Conservation (phyloP, 2,888 invertebrate species). For the Aplocera efformata region DNA sequence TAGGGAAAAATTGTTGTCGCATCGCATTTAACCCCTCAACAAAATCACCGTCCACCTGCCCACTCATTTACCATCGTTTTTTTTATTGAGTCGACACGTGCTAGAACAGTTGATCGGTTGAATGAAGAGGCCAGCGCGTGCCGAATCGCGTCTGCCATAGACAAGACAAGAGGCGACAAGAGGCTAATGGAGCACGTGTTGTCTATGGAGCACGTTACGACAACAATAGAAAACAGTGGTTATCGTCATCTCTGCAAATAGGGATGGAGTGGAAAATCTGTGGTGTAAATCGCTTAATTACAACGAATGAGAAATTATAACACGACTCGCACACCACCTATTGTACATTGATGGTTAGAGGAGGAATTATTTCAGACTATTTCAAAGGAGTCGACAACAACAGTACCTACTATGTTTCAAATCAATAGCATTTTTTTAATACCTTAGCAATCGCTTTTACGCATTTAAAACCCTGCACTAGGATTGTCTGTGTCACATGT, state of each 20-base stretch:
- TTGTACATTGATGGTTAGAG: no score
- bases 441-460: no score
- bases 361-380: no score
- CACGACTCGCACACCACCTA: no score
- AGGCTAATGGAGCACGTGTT: slow-evolving; percentile 60
- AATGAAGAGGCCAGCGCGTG: slow-evolving; percentile 43
- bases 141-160: slow-evolving; percentile 48
- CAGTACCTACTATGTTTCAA: no score
- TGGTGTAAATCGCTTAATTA: slow-evolving; percentile 6
- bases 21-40: not conserved
- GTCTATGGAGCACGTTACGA: slow-evolving; percentile 22
- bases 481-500: no score
- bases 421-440: no score
- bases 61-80: slow-evolving; percentile 16
- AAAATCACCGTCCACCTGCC: slow-evolving; percentile 19
- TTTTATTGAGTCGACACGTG: slow-evolving; percentile 27
- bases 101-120: slow-evolving; percentile 25
- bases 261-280: slow-evolving; percentile 4
- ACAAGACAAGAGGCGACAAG: slow-evolving; percentile 36
- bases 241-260: slow-evolving; percentile 23
- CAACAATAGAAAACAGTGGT: slow-evolving; percentile 27
- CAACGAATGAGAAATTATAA: no score
- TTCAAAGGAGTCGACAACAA: no score
- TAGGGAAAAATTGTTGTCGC: no score
- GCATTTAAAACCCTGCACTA: no score